Base-by-base conservation (phyloP, 2,797 vertebrate genomes). In the Sciaenops ocellatus region DNA sequence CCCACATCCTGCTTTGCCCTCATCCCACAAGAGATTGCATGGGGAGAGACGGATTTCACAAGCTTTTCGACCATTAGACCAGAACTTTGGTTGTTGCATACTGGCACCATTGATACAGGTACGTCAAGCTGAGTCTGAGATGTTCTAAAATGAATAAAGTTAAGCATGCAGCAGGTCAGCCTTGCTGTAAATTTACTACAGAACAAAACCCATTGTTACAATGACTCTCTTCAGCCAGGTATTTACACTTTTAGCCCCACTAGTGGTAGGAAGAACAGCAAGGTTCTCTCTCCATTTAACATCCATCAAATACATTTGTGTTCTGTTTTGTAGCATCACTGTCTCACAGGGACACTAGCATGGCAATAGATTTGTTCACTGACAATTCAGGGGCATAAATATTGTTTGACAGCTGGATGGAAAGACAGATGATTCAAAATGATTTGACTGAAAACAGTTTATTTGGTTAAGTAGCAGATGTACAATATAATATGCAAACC, bases 371-470 rank as follows among this genome's bases (percentile, higher is more conserved):
- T 24, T 24, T 69, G 28, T 50, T 55, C 6, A 50, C 3, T n/a
- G 13, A 66, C 12, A 47, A 41, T 26, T 57, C 13, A 57, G 24
- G 67, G 13, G 28, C 6, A 28, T 42, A 34, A 64, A 60, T 20
- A 50, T 26, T 2, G 28, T 71, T 72, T 75, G 47, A 76, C 41
- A 54, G 22, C 13, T 62, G 8, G 0, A 52, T 59, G 78, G 42
- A 84, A 84, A 67, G 34, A 50, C 0, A 1, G 15, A 50, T 12
- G 34, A 57, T 70, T 72, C 1, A 51, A 34, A 65, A 16, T 24
- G 10, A 73, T 73, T 70, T 48, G 2, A 65, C 78, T 69, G 46
- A 67, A 73, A 54, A 48, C 28, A 0, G 52, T 72, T 82, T 73
- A 28, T 75, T 83, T 38, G 26, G 62, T 66, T 47, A 68, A 64